A percentile compares a stretch with the other conserved stretches of the same genome.
phyloP scores from a whole-genome alignment of 1,140 invertebrate genomes.

The Eubasilissa regina region DNA sequence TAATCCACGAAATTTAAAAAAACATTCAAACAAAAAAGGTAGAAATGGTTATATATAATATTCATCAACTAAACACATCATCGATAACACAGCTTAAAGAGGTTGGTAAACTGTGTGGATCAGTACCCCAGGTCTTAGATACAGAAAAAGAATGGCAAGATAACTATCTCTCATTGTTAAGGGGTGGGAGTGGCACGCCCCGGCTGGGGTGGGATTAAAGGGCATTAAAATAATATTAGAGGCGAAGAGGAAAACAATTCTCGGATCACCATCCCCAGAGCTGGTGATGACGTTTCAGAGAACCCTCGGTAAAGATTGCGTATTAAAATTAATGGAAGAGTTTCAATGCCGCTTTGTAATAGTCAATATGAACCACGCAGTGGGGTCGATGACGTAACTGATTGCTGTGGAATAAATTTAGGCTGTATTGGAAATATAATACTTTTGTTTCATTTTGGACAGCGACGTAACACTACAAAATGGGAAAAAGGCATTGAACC shows the following conservation, averaged over 20 bases:
- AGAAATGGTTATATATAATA: no score
- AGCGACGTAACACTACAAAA: no score
- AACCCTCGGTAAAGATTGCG: slow-evolving; percentile 6
- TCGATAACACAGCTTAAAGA: background rate
- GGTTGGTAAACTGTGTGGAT: no score
- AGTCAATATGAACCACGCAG: background rate
- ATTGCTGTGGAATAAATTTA: slow-evolving; percentile 1
- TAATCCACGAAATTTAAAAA: no score
- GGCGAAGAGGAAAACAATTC: slow-evolving; percentile 28
- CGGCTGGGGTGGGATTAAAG: background rate
- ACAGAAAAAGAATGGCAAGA: slow-evolving; percentile 7
- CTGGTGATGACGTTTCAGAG: background rate
- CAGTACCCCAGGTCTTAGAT: background rate
- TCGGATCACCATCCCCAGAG: background rate
- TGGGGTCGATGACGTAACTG: background rate
- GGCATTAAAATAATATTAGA: slow-evolving; percentile 39
- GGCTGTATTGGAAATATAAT: background rate
- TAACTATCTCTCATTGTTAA: slow-evolving; percentile 11
- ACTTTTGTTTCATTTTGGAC: background rate
- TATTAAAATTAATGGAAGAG: slow-evolving; percentile 37
- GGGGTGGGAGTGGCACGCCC: slow-evolving; percentile 10
- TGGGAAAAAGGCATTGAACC: no score
- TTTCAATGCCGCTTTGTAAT: slow-evolving; percentile 23
- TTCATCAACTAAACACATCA: no score
- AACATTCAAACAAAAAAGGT: no score